phyloP scores from a whole-genome alignment of 2,113 vertebrate genomes.

The Grammomys dolichurus region DNA sequence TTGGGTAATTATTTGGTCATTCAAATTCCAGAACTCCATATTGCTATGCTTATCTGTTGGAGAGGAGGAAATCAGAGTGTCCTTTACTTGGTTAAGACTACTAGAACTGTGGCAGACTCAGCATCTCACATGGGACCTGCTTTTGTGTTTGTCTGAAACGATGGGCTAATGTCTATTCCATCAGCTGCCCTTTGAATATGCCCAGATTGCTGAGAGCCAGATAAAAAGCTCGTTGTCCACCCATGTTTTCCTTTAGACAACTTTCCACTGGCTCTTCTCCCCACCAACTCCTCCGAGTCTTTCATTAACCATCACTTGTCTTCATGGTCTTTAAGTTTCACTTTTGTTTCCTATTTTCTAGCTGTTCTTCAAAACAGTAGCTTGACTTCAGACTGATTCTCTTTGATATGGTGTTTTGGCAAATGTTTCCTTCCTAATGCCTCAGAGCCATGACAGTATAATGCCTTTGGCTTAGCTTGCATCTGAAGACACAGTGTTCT shows the following conservation, averaged over 20 bases:
- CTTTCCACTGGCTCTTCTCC: slow-evolving; percentile 4
- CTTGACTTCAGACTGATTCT: background rate
- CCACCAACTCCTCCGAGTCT: background rate
- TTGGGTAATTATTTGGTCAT: background rate
- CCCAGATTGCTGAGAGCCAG: slow-evolving; percentile 18
- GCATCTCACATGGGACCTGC: background rate
- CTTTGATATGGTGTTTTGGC: background rate
- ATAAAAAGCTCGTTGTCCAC: background rate
- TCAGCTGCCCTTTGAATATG: slow-evolving; percentile 31
- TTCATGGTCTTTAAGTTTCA: slow-evolving; percentile 51
- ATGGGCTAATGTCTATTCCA: slow-evolving; percentile 49
- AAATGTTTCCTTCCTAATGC: background rate
- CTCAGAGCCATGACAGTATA: background rate
- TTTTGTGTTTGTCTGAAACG: slow-evolving; percentile 31
- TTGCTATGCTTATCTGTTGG: background rate
- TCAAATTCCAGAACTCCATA: slow-evolving; percentile 16
- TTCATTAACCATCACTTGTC: background rate
- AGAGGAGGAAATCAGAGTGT: slow-evolving; percentile 7
- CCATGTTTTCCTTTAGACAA: slow-evolving; percentile 58
- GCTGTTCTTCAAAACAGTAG: background rate
- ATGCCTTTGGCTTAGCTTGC: background rate
- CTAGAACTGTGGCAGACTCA: background rate
- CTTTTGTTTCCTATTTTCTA: background rate
- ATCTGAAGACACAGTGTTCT: background rate
- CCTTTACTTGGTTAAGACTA: background rate